Evolutionary conservation across 1,140 invertebrate species (phyloP).

Genomic region (Wasmannia auropunctata): DNA sequence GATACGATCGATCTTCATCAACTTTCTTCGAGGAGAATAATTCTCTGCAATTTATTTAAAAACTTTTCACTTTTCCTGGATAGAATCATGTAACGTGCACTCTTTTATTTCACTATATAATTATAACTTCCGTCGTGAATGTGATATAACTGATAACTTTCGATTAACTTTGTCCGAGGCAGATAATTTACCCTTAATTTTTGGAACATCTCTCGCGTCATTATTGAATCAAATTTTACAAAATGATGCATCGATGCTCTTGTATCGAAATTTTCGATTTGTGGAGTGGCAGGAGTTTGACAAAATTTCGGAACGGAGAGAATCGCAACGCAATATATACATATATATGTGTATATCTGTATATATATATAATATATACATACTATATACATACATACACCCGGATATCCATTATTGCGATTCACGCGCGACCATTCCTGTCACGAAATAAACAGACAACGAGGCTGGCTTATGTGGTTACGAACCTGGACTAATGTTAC

Average conservation of each 20-base stretch:
- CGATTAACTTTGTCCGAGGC: neutral
- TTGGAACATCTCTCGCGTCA: neutral
- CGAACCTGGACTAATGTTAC: constrained; percentile 62
- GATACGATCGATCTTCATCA: neutral
- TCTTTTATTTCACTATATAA: constrained; percentile 10
- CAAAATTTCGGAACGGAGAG: constrained; percentile 6
- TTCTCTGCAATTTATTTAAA: neutral
- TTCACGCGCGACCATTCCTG: constrained; percentile 42
- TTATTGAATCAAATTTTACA: neutral
- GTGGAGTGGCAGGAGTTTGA: neutral
- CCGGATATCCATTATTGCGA: constrained; percentile 61
- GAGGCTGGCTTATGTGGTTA: constrained; percentile 57
- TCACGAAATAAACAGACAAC: constrained; percentile 48
- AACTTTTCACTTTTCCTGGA: neutral
- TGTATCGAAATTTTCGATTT: neutral
- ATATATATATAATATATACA: neutral
- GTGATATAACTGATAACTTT: constrained; percentile 8
- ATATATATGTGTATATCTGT: neutral
- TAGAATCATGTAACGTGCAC: neutral
- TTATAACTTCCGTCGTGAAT: neutral
- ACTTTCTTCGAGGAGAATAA: neutral
- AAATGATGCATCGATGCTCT: neutral
- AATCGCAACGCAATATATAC: neutral
- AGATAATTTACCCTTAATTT: neutral
- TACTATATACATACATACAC: neutral